A percentile compares a stretch with the other conserved stretches of the same genome.
phyloP scores from a whole-genome alignment of 2,888 invertebrate species.

The Plagodis dolabraria region DNA sequence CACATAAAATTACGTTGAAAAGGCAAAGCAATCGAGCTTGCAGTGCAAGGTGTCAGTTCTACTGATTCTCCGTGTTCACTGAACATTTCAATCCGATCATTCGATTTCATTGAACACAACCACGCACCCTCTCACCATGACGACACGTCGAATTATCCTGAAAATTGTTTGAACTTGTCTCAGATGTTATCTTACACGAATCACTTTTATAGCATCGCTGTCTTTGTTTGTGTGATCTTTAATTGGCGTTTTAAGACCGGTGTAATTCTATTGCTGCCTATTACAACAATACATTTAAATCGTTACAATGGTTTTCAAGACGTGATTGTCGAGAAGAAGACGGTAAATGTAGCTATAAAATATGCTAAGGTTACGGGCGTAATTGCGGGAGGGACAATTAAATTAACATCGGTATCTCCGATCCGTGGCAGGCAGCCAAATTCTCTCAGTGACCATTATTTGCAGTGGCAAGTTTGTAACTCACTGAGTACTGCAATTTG shows the following conservation, averaged over 20 bases:
- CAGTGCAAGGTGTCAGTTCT: conserved; percentile 46
- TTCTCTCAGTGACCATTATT: conserved; percentile 33
- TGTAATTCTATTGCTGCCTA: conserved; percentile 10
- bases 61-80: conserved; percentile 51
- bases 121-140: conserved; percentile 34
- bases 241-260: conserved; percentile 5
- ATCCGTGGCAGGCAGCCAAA: conserved; percentile 38
- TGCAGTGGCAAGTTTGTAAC: conserved; percentile 25
- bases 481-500: conserved; percentile 20
- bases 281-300: conserved; percentile 15
- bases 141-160: conserved; percentile 24
- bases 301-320: conserved; percentile 1
- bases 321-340: conserved; percentile 14
- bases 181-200: not conserved
- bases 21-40: conserved; percentile 42
- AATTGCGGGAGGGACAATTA: conserved; percentile 30
- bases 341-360: conserved; percentile 14
- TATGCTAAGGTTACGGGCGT: conserved; percentile 19
- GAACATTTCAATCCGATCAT: conserved; percentile 61
- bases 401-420: conserved; percentile 34
- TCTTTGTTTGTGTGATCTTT: conserved; percentile 9
- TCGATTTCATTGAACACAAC: conserved; percentile 56
- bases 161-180: conserved; percentile 26
- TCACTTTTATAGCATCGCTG: not conserved
- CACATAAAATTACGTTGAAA: conserved; percentile 39